Evolutionary conservation across 1,140 invertebrate genomes (phyloP).

Genomic region (Drosophila neocordata): DNA sequence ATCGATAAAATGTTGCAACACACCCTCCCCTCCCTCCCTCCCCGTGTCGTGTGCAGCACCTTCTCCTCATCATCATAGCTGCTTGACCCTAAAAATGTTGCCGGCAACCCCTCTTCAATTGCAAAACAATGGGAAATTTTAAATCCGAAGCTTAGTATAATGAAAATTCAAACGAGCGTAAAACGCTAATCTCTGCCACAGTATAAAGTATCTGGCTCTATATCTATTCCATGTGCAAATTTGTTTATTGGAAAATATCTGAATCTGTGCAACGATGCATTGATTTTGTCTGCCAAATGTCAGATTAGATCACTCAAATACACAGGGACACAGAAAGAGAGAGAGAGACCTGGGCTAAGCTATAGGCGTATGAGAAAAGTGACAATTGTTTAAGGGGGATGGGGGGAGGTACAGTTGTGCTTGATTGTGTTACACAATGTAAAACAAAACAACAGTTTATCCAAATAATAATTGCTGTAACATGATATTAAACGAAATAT

Average conservation of each 20-base stretch:
- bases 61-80: constrained; percentile 10
- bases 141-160: constrained; percentile 78
- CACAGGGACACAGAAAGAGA: constrained; percentile 4
- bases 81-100: constrained; percentile 16
- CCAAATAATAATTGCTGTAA: neutral
- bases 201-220: constrained; percentile 29
- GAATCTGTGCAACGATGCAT: constrained; percentile 78
- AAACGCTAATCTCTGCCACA: constrained; percentile 80
- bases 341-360: constrained; percentile 6
- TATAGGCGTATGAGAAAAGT: neutral
- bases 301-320: constrained; percentile 67
- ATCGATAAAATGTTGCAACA: neutral
- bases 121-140: constrained; percentile 64
- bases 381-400: neutral
- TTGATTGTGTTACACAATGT: constrained; percentile 18
- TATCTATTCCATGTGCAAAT: constrained; percentile 66
- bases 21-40: neutral
- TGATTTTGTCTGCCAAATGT: constrained; percentile 70
- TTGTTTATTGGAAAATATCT: constrained; percentile 79
- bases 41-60: constrained; percentile 6
- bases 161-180: constrained; percentile 82
- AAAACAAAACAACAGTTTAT: neutral
- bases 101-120: constrained; percentile 68
- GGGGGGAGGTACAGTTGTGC: constrained; percentile 51
- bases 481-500: neutral